Evolutionary conservation across 35 echinoderm and acorn worm genomes (phyloP).

Genomic region (Apostichopus californicus): DNA sequence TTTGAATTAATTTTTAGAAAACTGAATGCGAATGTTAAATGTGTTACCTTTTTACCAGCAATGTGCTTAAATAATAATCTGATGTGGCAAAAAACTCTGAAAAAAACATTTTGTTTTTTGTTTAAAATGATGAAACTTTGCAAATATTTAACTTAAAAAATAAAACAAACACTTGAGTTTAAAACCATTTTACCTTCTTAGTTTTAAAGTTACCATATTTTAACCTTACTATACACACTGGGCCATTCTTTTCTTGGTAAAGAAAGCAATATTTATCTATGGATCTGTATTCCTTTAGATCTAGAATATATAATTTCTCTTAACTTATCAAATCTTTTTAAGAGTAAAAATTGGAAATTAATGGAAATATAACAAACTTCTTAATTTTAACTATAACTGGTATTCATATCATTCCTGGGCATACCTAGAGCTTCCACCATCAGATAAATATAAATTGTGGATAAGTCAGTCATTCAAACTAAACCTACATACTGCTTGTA

Average conservation of each 20-base stretch:
- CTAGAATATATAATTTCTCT: background rate
- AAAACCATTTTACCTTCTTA: background rate
- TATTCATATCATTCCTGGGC: conserved; percentile 9
- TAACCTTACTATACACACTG: background rate
- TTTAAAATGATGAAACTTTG: background rate
- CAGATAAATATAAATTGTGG: no score
- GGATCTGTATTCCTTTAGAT: background rate
- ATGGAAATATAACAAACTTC: background rate
- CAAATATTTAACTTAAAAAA: background rate
- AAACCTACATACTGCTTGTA: no score
- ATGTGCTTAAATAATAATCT: background rate
- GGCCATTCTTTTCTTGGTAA: background rate
- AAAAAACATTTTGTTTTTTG: background rate
- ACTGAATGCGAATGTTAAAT: no score
- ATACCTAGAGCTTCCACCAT: background rate
- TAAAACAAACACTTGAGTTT: no score
- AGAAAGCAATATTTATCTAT: conserved; percentile 9
- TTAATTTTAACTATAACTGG: background rate
- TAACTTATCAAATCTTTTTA: background rate
- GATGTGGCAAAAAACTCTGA: background rate
- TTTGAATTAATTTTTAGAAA: background rate
- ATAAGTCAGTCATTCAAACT: no score
- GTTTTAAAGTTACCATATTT: background rate
- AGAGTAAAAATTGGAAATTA: background rate
- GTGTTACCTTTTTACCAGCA: background rate